Evolutionary conservation across 2,797 vertebrate species (phyloP).

Genomic region (Psittacula echo): DNA sequence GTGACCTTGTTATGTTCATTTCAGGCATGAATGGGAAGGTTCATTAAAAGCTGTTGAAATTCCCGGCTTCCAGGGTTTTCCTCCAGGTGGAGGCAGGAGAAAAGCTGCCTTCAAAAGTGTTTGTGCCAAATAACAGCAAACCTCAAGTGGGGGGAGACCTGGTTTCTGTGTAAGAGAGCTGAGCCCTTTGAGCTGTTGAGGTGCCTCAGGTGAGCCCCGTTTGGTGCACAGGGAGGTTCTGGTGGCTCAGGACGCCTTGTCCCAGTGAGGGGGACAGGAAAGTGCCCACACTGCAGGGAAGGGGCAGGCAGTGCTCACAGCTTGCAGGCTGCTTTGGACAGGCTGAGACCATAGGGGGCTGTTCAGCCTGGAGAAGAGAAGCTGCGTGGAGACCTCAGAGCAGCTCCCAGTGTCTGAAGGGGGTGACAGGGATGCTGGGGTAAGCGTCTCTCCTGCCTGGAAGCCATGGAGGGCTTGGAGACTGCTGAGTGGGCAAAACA

Average conservation of each 20-base stretch:
- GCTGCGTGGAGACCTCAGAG: background rate
- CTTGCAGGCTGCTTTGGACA: background rate
- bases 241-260: background rate
- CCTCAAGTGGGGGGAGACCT: background rate
- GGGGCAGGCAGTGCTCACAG: background rate
- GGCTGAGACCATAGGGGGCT: background rate
- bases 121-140: background rate
- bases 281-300: accelerated
- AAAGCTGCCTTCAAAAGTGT: background rate
- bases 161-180: background rate
- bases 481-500: background rate
- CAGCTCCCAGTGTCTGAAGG: background rate
- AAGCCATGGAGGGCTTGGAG: background rate
- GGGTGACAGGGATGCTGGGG: background rate
- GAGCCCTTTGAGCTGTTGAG: background rate
- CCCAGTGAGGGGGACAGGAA: background rate
- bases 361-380: background rate
- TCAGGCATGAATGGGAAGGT: slow-evolving; percentile 54
- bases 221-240: background rate
- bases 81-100: background rate
- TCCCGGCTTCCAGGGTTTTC: background rate
- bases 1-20: slow-evolving; percentile 79
- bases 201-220: background rate
- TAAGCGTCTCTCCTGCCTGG: background rate
- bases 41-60: background rate